Evolutionary conservation across 2,113 vertebrate species (phyloP), one percentile per base, ranked within the genome.

Genomic region (Gallinago paraguaiae): DNA sequence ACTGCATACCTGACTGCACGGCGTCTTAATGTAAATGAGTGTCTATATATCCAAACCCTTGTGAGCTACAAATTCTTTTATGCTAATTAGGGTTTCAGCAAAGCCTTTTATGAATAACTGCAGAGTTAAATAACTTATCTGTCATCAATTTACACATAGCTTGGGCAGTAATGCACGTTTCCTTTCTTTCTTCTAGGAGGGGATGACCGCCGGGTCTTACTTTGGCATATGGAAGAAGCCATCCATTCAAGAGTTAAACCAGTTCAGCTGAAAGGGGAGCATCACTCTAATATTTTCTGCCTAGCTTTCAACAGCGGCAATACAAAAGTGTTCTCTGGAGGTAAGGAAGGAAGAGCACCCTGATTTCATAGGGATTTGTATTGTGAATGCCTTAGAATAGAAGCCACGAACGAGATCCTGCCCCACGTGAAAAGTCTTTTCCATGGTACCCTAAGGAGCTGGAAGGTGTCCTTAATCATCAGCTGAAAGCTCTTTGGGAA

Each of bases 221-320:
- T 99, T 69, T 99, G 99, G 99, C 98, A 99, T 94, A 99, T 99
- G 99, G 99, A 99, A 96, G 97, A 99, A 97, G 98, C 99, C 79
- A 98, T 99, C 96, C 99, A 99, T 46, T 98, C 98, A 22, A 99
- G 98, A 84, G 98, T 99, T 77, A 99, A 99, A 92, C 99, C 99
- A 25, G 93, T 99, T 84, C 99, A 99, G 56, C 98, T 99, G 97
- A 99, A 99, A 97, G 99, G 99, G 43, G 99, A 99, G 45, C 99
- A 99, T 95, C 99, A 99, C 91, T 99, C 99, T 46, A 99, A 99
- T 94, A 99, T 99, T 96, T 99, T 99, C 97, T 99, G 99, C 89
- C 97, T 99, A 20, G 99, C 99, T 86, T 99, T 99, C 93, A 99
- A 99, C 98, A 99, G 99, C 94, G 99, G 98, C 70, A 99, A 99